Evolutionary conservation across 1,140 invertebrate species (phyloP), one percentile per base, ranked within the genome.

Genomic region (Ladona fulva): DNA sequence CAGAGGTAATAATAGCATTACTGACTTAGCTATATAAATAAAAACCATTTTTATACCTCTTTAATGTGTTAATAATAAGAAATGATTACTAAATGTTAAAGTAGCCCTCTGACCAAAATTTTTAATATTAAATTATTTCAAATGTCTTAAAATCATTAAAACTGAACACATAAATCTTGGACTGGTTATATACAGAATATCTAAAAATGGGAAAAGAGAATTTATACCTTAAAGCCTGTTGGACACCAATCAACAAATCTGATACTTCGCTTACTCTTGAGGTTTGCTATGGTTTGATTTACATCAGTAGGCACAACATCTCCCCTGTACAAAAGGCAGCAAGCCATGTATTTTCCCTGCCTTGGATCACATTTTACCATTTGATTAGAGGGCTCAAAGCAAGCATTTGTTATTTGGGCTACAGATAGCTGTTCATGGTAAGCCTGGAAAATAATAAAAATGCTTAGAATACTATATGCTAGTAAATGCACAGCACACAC

Each of bases 321-420:
- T 22, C 89, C 89, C 77, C 89, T 85, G 84, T 91, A 92, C 79
- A 92, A 86, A 80, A 92, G 84, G 84, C 90, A 89, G 85, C 92
- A 92, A 77, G 91, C 91, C 92, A 94, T 93, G 84, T 91, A 91
- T 82, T 91, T 91, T 75, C 90, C 90, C 76, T 89, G 84, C 42
- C 87, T 85, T 16, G 90, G 90, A 82, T 92, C 89, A 80, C 90
- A 92, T 84, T 91, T 90, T 66, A 91, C 90, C 89, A 92, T 91
- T 83, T 91, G 90, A 81, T 91, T 91, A 78, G 86, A 86, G 5
- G 89, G 87, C 82, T 91, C 89, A 82, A 91, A 91, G 80, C 90
- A 87, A 76, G 89, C 88, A 42, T 88, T 85, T 0, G 90, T 91
- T 59, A 95, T 89, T 78, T 93, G 91, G 11, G 88, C 85, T 16